These are phyloP conservation scores for Tylochromis polylepis DNA, from an alignment of 2,113 vertebrate genomes.

Conservation along the genomic window DNA sequence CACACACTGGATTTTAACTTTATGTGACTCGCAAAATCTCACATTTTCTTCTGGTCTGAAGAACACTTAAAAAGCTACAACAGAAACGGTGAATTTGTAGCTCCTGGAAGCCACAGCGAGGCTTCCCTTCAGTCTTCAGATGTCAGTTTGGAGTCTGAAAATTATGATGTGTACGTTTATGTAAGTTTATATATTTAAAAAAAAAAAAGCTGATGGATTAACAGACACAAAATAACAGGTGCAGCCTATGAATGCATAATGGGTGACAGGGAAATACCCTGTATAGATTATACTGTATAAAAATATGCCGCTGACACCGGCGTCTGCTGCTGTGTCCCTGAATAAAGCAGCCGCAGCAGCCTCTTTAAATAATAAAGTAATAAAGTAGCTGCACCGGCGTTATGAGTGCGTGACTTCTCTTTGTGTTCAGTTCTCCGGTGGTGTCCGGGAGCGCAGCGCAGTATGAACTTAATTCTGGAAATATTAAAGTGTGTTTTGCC, in stretches of 20 bases:
- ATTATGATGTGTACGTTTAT: background rate
- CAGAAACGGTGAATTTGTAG: background rate
- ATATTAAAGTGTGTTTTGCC: constrained; percentile 31
- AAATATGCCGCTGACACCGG: background rate
- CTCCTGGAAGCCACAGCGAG: background rate
- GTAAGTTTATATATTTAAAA: background rate
- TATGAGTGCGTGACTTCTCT: constrained; percentile 1
- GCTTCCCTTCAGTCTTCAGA: background rate
- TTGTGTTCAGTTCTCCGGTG: constrained; percentile 15
- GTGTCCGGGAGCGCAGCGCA: background rate
- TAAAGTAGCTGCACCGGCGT: background rate
- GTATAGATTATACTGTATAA: background rate
- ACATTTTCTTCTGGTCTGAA: background rate
- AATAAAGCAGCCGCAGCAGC: background rate
- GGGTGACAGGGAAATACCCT: background rate
- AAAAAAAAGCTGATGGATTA: background rate
- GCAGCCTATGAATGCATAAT: background rate
- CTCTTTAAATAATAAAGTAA: background rate
- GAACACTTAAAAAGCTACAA: background rate
- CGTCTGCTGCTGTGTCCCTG: background rate
- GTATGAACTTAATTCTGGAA: constrained; percentile 23
- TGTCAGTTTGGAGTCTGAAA: background rate
- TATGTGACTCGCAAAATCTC: background rate
- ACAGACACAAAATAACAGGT: background rate
- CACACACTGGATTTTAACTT: background rate